These are phyloP conservation scores for Mechanitis mazaeus DNA, from an alignment of 2,888 invertebrate genomes.

Conservation along the genomic window DNA sequence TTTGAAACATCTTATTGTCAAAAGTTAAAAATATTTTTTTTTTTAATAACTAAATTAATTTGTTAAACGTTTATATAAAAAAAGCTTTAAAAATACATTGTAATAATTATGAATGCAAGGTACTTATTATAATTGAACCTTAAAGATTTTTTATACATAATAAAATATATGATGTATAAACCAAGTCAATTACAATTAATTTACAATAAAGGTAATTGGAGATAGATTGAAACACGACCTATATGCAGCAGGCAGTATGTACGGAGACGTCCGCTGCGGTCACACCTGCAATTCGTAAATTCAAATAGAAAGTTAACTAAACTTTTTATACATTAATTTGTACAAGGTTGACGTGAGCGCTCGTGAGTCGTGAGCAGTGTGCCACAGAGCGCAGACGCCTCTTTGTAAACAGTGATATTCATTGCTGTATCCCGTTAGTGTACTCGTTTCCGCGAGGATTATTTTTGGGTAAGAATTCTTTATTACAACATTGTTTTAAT, in stretches of 20 bases:
- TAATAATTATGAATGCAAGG: no score
- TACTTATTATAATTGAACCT: no score
- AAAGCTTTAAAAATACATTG: no score
- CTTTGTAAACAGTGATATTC: constrained; percentile 24
- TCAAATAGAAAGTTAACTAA: constrained; percentile 65
- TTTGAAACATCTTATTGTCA: no score
- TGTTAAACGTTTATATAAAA: no score
- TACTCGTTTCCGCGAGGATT: constrained; percentile 35
- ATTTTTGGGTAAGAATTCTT: constrained; percentile 32
- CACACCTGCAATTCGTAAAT: constrained; percentile 47
- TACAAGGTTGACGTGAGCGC: constrained; percentile 55
- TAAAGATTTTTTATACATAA: no score
- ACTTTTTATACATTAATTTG: constrained; percentile 56
- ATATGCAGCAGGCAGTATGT: constrained; percentile 7
- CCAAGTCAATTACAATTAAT: no score
- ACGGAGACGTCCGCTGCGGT: constrained; percentile 12
- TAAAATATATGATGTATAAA: no score
- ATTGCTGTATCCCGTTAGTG: constrained; percentile 35
- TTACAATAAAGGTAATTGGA: no score
- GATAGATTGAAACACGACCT: constrained; percentile 27
- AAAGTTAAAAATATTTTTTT: no score
- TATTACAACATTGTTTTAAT: no score
- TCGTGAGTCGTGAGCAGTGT: constrained; percentile 49
- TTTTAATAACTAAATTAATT: no score
- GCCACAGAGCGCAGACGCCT: constrained; percentile 52